Evolutionary conservation across 2,888 invertebrate species (phyloP).

Genomic region (Actias luna): DNA sequence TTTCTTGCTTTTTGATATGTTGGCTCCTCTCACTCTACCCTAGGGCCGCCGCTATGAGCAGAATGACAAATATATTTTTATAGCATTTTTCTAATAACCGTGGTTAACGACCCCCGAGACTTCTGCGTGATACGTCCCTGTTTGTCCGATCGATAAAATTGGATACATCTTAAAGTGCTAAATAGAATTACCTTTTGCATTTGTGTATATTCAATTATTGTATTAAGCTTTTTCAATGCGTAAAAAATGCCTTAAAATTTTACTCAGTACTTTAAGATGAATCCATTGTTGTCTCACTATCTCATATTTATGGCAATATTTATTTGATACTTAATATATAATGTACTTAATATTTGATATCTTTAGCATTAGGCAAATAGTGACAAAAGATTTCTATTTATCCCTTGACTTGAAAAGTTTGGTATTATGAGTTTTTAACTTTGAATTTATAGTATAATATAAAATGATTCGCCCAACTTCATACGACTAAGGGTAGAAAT

Average conservation of each 20-base stretch:
- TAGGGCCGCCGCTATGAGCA: background rate
- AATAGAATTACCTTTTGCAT: background rate
- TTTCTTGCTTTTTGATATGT: too few species aligned
- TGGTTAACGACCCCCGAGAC: background rate
- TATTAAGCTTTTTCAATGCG: background rate
- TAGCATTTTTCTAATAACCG: background rate
- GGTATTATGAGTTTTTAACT: background rate
- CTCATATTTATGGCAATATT: conserved; percentile 1
- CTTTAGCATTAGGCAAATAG: background rate
- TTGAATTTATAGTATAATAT: background rate
- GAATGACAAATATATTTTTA: background rate
- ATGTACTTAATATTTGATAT: background rate
- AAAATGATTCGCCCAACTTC: too few species aligned
- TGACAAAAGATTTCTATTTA: background rate
- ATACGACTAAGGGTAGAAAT: too few species aligned
- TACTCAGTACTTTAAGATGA: background rate
- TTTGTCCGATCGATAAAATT: background rate
- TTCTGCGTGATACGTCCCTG: background rate
- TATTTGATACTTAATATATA: background rate
- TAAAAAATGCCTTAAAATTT: background rate
- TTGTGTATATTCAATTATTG: background rate
- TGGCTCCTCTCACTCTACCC: background rate
- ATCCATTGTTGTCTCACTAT: background rate
- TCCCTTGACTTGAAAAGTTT: background rate
- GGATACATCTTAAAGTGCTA: conserved; percentile 5